Base-by-base conservation (phyloP, 1,140 invertebrate species). In the Drosophila nikananu region DNA sequence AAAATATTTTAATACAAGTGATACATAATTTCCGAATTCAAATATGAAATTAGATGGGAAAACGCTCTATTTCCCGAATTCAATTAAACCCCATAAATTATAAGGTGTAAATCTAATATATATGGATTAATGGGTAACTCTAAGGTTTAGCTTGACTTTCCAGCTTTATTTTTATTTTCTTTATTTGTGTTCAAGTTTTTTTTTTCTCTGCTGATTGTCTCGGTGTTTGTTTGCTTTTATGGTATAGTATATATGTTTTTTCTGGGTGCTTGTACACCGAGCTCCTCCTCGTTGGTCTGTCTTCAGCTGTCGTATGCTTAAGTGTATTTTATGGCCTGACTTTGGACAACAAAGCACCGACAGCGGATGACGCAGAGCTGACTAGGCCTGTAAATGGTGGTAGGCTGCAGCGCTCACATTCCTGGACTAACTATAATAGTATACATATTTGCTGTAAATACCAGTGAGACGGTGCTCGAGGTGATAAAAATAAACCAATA, bases 271-370 rank as follows among this genome's bases (percentile, higher is more conserved):
- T 63, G 19, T 39, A 52, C 46, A 55, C 27, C 49, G 55, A 35
- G 42, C 48, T 49, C 39, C 54, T 46, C 42, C 37, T 58, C 66
- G 60, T 65, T 72, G 23, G 54, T 23, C 57, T 64, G 55, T 65
- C 35, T 51, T 79, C 68, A 46, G 41, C 37, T 44, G 52, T 63
- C 51, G 70, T 30, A 37, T 64, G 51, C 35, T 64, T 75, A 25
- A 68, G 48, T 57, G 39, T 35, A 37, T 80, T 51, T 80, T 58
- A 59, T 68, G 72, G 59, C 59, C 61, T 64, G 73, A 13, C 73
- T 57, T 55, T 62, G 68, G 39, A 57, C 65, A 55, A 46, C 39
- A 63, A 75, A 74, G 21, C 35, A 44, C 37, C 23, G 46, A 44
- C 35, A 60, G 13, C 51, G 27, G 39, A 66, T 80, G 61, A 73